Evolutionary conservation across 2,113 vertebrate genomes (phyloP).

Genomic region (Indicator indicator): DNA sequence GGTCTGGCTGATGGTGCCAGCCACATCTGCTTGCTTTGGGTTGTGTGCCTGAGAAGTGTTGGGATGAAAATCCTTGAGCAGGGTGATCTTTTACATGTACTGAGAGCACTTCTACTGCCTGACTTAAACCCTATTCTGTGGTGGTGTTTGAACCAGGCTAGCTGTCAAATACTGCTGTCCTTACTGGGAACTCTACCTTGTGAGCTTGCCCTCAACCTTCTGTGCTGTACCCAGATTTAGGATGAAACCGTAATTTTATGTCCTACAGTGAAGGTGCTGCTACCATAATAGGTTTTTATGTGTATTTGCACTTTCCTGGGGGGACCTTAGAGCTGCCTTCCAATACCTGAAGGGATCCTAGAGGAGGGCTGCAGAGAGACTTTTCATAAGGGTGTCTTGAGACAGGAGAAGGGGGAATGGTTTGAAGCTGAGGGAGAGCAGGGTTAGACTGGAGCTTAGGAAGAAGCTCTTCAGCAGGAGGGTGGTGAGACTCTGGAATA

Average conservation of each 20-base stretch:
- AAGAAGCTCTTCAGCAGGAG: no score
- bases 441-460: no score
- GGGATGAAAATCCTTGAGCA: background rate
- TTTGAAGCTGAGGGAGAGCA: no score
- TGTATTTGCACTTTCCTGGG: background rate
- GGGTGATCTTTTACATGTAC: background rate
- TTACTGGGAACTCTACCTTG: background rate
- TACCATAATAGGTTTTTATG: background rate
- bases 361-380: no score
- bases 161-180: background rate
- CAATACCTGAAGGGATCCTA: no score
- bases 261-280: background rate
- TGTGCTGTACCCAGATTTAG: background rate
- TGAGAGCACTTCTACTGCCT: background rate
- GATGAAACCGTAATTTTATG: background rate
- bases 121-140: background rate
- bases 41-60: accelerated
- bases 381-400: no score
- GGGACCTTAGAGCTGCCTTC: no score
- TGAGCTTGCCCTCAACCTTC: accelerated
- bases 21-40: background rate
- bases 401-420: no score
- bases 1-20: background rate
- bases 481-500: no score
- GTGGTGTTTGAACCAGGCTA: background rate